Conservation (phyloP, 2,113 vertebrate genomes). For the Neodon shergylaensis region DNA sequence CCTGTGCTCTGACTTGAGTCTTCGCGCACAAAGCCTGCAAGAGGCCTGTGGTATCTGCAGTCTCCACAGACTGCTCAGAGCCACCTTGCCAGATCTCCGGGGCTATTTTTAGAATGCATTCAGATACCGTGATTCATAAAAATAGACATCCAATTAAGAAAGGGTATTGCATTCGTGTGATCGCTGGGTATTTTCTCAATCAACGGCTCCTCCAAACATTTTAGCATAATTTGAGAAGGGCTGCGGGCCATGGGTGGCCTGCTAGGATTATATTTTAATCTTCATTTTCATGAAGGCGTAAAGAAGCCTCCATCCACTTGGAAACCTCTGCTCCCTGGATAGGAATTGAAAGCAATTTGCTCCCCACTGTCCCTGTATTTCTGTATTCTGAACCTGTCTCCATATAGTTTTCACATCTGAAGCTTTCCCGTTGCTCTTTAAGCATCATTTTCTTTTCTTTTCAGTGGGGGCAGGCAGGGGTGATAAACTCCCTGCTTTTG, state of each 20-base stretch:
- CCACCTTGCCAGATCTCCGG: conserved; percentile 26
- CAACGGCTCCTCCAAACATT: not conserved
- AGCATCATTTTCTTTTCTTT: not conserved
- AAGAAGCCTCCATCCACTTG: not conserved
- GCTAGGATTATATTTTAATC: not conserved
- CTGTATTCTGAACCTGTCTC: not conserved
- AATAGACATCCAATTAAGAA: conserved; percentile 28
- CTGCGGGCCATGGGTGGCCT: rapidly evolving
- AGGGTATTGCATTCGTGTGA: conserved; percentile 7
- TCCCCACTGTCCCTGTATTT: not conserved
- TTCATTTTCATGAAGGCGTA: conserved; percentile 9
- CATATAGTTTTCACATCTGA: not conserved
- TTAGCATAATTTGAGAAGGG: conserved; percentile 1
- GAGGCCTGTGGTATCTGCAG: not conserved
- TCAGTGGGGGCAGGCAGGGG: not conserved
- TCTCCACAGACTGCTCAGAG: not conserved
- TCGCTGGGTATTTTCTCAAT: conserved; percentile 29
- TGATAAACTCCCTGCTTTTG: not conserved
- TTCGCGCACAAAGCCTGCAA: conserved; percentile 9
- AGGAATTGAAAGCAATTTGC: not conserved
- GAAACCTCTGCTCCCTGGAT: not conserved
- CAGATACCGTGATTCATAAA: conserved; percentile 40
- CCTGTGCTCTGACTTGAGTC: not conserved
- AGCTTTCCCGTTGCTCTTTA: not conserved
- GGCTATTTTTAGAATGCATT: conserved; percentile 65